Conservation (phyloP, 2,113 vertebrate genomes). For the Aptenodytes patagonicus region DNA sequence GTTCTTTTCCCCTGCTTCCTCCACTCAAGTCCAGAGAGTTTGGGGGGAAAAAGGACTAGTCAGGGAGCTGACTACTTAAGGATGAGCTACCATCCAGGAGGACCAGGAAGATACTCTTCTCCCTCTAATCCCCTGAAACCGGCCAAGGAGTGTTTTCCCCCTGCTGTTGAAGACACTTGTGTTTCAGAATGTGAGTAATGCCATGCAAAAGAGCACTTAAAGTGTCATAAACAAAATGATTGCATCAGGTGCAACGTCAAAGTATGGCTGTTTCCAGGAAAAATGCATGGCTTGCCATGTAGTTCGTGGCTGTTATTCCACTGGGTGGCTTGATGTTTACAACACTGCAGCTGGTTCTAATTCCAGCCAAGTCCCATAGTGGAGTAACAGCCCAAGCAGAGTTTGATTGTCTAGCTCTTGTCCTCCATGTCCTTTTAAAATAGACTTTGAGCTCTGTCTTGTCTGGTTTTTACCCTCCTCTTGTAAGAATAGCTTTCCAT, state of each 20-base stretch:
- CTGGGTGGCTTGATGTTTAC: background rate
- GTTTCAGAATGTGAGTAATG: background rate
- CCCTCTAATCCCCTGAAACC: background rate
- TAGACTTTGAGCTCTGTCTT: background rate
- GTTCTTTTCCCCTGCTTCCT: background rate
- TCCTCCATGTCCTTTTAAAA: background rate
- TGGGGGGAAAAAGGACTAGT: background rate
- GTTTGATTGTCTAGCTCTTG: background rate
- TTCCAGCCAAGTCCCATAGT: background rate
- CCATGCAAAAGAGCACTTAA: background rate
- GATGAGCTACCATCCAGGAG: background rate
- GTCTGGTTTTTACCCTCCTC: background rate
- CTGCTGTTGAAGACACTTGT: background rate
- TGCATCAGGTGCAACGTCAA: background rate
- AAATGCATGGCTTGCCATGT: background rate
- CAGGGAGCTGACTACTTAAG: background rate
- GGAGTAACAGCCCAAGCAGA: background rate
- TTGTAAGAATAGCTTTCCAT: background rate
- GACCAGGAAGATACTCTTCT: background rate
- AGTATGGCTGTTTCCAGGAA: background rate
- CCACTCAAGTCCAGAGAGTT: background rate
- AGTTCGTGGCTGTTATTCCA: background rate
- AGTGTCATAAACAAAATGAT: background rate
- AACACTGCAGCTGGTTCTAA: background rate
- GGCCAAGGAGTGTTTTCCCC: background rate